Base-by-base conservation (phyloP, 23 tunicate genomes). In the Botrylloides violaceus region DNA sequence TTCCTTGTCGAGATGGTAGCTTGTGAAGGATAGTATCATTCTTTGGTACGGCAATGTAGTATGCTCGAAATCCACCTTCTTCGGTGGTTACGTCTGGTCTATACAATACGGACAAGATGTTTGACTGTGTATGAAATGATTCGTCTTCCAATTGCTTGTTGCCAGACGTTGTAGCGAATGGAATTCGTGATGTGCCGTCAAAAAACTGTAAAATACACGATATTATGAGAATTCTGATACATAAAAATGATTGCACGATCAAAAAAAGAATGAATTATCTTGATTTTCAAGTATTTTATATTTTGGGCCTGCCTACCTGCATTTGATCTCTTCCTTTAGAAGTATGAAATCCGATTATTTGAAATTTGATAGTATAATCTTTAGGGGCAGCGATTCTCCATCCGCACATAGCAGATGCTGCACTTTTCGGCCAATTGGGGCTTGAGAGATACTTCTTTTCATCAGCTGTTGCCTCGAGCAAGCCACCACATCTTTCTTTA, bases 41-140 rank as follows among this genome's bases (percentile, higher is more conserved):
- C n/a, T n/a, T 36, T 35, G 58, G 74, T 0, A 68, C 57, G 28
- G 74, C 74, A n/a, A 15, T 43, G 29, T n/a, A 68, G 57, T 37
- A 68, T 4, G 58, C 74, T 19, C 74, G 74, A 22, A 68, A 68
- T 68, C 74, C 74, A 4, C 74, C 74, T 68, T 68, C 30, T 2
- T 31, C 37, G 36, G 74, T 68, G 27, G 74, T 68, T 25, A 68
- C 36, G 57, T 68, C 74, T 4, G 74, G 58, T 37, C 37, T 68
- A 22, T 35, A 68, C 26, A 68, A 21, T 20, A 68, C 28, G 49
- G 25, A 37, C 26, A 43, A 21, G 47, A 35, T 68, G 9, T 32
- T 43, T 0, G 74, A 37, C 1, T 43, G 36, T 59, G 26, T 19
- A 25, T 18, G 37, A 1, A 39, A 32, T 36, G 70, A 63, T 27